Evolutionary conservation across 2,888 invertebrate genomes (phyloP).

Genomic region (Cheilosia soror): DNA sequence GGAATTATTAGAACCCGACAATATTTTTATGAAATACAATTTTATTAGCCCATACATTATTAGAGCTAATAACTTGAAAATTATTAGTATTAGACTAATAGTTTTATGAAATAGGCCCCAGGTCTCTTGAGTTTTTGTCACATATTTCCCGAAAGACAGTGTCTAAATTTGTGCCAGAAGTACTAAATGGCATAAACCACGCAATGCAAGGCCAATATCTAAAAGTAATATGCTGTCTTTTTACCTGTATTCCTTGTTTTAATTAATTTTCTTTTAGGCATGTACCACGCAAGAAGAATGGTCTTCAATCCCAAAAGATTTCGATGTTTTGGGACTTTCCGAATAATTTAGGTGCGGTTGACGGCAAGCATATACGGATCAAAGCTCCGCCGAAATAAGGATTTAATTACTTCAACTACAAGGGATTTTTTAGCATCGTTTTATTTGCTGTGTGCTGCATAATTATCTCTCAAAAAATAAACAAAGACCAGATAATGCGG

Average conservation of each 20-base stretch:
- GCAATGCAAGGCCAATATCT: not conserved
- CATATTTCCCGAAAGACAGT: slow-evolving; percentile 8
- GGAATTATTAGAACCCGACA: too few species aligned
- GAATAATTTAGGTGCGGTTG: slow-evolving; percentile 14
- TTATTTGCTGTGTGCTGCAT: slow-evolving; percentile 12
- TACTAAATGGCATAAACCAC: slow-evolving; percentile 3
- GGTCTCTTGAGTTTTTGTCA: slow-evolving; percentile 23
- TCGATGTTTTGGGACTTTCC: slow-evolving; percentile 10
- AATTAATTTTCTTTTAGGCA: not conserved
- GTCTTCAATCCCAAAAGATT: not conserved
- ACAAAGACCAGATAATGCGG: too few species aligned
- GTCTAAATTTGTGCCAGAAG: slow-evolving; percentile 3
- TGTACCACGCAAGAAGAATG: slow-evolving; percentile 16
- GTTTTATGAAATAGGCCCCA: too few species aligned
- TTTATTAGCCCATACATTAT: too few species aligned
- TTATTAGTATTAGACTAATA: too few species aligned
- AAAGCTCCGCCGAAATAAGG: slow-evolving; percentile 11
- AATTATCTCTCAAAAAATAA: too few species aligned
- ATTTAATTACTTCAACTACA: slow-evolving; percentile 14
- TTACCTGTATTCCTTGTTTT: not conserved
- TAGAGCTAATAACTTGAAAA: too few species aligned
- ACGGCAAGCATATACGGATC: slow-evolving; percentile 14
- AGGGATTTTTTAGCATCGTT: slow-evolving; percentile 9
- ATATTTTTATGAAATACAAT: too few species aligned
- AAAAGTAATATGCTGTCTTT: slow-evolving; percentile 1